Evolutionary conservation across 1,140 invertebrate species (phyloP).

Genomic region (Diplogasteroides magnus): DNA sequence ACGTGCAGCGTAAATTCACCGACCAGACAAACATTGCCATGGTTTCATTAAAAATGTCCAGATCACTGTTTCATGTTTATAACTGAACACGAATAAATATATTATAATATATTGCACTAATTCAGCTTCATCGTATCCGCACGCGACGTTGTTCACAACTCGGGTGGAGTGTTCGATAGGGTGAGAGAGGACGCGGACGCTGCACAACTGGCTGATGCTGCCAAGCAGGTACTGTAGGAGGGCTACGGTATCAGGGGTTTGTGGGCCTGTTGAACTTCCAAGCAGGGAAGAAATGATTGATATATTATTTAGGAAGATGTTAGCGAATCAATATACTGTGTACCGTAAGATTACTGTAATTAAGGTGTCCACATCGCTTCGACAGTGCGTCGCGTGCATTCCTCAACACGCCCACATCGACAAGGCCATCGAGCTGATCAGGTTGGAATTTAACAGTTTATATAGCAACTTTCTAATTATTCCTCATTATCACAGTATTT

Average conservation of each 20-base stretch:
- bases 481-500: too few species aligned
- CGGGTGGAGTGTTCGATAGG: slow-evolving; percentile 65
- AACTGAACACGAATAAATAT: slow-evolving; percentile 23
- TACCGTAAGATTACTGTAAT: neutral
- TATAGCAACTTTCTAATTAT: too few species aligned
- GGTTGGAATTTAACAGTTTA: too few species aligned
- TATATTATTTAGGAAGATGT: neutral
- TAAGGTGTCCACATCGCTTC: slow-evolving; percentile 17
- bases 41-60: too few species aligned
- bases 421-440: slow-evolving; percentile 38
- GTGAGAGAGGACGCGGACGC: slow-evolving; percentile 64
- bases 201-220: slow-evolving; percentile 38
- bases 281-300: neutral
- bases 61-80: slow-evolving; percentile 55
- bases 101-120: neutral
- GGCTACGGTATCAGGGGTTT: neutral
- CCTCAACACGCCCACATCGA: slow-evolving; percentile 46
- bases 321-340: neutral
- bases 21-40: too few species aligned
- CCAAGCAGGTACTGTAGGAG: slow-evolving; percentile 22
- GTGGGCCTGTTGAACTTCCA: too few species aligned
- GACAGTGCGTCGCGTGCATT: slow-evolving; percentile 40
- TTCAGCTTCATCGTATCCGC: slow-evolving; percentile 41
- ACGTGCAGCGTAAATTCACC: slow-evolving; percentile 56
- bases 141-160: slow-evolving; percentile 48